These are phyloP conservation scores for Choreutis nemorana DNA, from an alignment of 2,888 invertebrate genomes.

Conservation along the genomic window DNA sequence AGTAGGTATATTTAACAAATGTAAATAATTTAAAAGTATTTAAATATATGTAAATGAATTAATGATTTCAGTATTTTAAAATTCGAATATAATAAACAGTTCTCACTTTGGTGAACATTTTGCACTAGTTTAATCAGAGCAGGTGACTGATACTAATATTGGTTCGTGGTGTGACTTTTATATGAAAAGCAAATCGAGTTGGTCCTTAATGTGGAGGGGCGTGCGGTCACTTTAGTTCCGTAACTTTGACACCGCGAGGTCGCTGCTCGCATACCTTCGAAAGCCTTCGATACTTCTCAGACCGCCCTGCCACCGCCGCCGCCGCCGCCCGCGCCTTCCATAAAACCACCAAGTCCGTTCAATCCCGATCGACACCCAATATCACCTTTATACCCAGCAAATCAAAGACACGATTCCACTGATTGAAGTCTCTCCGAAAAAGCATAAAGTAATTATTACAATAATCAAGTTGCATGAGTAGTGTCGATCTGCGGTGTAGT, in stretches of 20 bases:
- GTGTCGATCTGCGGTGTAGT: too few species aligned
- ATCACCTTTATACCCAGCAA: too few species aligned
- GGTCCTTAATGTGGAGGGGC: constrained; percentile 46
- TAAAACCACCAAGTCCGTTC: too few species aligned
- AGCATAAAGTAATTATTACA: constrained; percentile 18
- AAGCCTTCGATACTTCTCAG: constrained; percentile 35
- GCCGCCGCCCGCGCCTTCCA: too few species aligned
- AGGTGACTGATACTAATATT: constrained; percentile 63
- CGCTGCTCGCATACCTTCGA: constrained; percentile 39
- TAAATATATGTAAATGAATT: too few species aligned
- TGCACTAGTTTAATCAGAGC: constrained; percentile 57
- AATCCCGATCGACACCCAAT: too few species aligned
- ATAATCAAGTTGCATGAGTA: constrained; percentile 23
- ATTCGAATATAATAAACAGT: too few species aligned
- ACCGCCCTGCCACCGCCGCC: constrained; percentile 19
- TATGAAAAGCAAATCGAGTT: constrained; percentile 61
- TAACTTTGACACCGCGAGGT: constrained; percentile 65
- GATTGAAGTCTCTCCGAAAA: too few species aligned
- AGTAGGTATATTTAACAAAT: neutral
- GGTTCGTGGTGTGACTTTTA: constrained; percentile 52
- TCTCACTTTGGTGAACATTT: constrained; percentile 66
- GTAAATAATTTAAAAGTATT: neutral
- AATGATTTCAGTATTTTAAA: too few species aligned
- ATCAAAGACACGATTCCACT: too few species aligned
- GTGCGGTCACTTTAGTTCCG: constrained; percentile 59